Percentiles rank a stretch among this genome's conserved stretches.
Conservation (phyloP, 1,140 invertebrate genomes). For the Theocolax elegans region DNA sequence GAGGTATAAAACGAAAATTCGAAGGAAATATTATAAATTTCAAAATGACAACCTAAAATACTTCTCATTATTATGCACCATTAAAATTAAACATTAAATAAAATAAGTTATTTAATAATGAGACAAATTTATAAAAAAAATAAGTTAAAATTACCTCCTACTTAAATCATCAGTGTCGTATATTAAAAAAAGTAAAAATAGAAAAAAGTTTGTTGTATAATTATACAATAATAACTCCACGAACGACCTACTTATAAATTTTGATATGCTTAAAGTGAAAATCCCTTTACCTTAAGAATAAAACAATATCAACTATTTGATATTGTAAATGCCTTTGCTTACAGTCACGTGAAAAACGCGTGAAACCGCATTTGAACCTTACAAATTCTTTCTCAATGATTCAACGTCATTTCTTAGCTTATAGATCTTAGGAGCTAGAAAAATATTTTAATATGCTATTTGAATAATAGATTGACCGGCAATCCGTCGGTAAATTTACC, state of each 20-base stretch:
- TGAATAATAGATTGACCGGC: slow-evolving; percentile 34
- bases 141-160: too few relatives aligned
- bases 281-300: not conserved
- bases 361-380: not conserved
- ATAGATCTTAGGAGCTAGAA: slow-evolving; percentile 16
- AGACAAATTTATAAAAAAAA: too few relatives aligned
- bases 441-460: slow-evolving; percentile 28
- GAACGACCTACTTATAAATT: too few relatives aligned
- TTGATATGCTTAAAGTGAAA: not conserved
- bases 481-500: slow-evolving; percentile 19
- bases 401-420: not conserved
- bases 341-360: slow-evolving; percentile 1
- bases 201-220: too few relatives aligned
- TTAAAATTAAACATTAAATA: slow-evolving; percentile 2
- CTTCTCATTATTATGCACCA: too few relatives aligned
- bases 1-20: too few relatives aligned
- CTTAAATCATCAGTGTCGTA: too few relatives aligned
- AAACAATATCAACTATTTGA: not conserved
- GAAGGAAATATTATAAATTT: too few relatives aligned
- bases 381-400: not conserved
- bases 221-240: too few relatives aligned
- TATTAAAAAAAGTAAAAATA: too few relatives aligned
- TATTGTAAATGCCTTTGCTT: slow-evolving; percentile 3
- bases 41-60: too few relatives aligned
- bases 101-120: not conserved